These are phyloP conservation scores for Semotilus atromaculatus DNA, from an alignment of 2,797 vertebrate genomes.

Conservation along the genomic window DNA sequence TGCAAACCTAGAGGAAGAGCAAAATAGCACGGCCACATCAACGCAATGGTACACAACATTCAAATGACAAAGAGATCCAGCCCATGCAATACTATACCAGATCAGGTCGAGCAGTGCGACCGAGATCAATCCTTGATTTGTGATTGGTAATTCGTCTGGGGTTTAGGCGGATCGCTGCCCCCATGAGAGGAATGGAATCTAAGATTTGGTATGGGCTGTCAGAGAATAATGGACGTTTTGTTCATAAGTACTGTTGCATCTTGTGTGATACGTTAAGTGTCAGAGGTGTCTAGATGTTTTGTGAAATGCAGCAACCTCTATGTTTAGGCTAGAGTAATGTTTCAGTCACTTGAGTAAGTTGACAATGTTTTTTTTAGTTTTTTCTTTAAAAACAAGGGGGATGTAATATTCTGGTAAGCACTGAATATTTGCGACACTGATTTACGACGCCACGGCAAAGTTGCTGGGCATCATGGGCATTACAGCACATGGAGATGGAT, in stretches of 20 bases:
- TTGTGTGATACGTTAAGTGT: background rate
- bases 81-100: conserved; percentile 12
- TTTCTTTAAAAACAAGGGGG: no score
- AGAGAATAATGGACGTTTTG: background rate
- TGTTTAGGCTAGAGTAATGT: no score
- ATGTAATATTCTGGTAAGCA: no score
- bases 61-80: background rate
- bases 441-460: no score
- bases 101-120: background rate
- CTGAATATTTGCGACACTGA: no score
- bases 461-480: no score
- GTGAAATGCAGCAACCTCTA: background rate
- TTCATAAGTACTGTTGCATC: background rate
- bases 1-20: background rate
- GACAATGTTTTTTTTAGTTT: no score
- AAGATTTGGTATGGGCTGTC: background rate
- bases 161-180: background rate
- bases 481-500: no score
- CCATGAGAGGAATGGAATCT: background rate
- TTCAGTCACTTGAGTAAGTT: no score
- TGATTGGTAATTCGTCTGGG: background rate
- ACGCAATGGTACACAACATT: background rate
- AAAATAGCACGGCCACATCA: background rate
- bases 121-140: background rate
- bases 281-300: background rate